A percentile compares a stretch with the other conserved stretches of the same genome.
Conservation (phyloP, 1,140 invertebrate genomes). For the Drosophila subobscura region DNA sequence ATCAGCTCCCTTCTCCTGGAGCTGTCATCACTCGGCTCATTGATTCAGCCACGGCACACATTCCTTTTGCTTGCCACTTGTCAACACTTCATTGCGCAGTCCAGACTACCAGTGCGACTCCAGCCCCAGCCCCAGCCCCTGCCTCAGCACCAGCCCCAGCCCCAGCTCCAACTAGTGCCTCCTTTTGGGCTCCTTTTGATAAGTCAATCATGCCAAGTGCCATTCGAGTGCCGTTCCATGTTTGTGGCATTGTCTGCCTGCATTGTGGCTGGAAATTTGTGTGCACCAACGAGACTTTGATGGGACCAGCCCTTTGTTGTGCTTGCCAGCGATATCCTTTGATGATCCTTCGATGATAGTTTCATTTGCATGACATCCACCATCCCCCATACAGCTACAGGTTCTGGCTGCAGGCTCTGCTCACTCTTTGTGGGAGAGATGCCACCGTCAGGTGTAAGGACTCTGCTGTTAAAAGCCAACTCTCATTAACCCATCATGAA, state of each 20-base stretch:
- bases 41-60: slow-evolving; percentile 73
- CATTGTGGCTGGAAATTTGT: slow-evolving; percentile 30
- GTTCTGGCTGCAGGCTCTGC: slow-evolving; percentile 8
- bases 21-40: slow-evolving; percentile 71
- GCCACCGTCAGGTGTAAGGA: background rate
- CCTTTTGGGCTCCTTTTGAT: slow-evolving; percentile 69
- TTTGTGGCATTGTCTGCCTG: slow-evolving; percentile 51
- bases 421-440: slow-evolving; percentile 20
- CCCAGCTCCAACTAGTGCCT: slow-evolving; percentile 36
- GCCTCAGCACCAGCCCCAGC: background rate
- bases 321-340: slow-evolving; percentile 52
- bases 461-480: background rate
- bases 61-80: slow-evolving; percentile 79
- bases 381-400: slow-evolving; percentile 13
- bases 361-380: slow-evolving; percentile 66
- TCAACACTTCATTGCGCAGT: slow-evolving; percentile 74
- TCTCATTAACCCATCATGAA: slow-evolving; percentile 18
- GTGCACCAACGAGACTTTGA: slow-evolving; percentile 28
- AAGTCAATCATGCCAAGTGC: slow-evolving; percentile 80
- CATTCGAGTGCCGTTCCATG: slow-evolving; percentile 70
- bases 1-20: slow-evolving; percentile 2
- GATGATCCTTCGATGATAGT: slow-evolving; percentile 52
- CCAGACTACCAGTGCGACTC: slow-evolving; percentile 19
- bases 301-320: slow-evolving; percentile 50
- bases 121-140: slow-evolving; percentile 24